Evolutionary conservation across 2,888 invertebrate genomes (phyloP).

Genomic region (Disparrhopalites patrizii): DNA sequence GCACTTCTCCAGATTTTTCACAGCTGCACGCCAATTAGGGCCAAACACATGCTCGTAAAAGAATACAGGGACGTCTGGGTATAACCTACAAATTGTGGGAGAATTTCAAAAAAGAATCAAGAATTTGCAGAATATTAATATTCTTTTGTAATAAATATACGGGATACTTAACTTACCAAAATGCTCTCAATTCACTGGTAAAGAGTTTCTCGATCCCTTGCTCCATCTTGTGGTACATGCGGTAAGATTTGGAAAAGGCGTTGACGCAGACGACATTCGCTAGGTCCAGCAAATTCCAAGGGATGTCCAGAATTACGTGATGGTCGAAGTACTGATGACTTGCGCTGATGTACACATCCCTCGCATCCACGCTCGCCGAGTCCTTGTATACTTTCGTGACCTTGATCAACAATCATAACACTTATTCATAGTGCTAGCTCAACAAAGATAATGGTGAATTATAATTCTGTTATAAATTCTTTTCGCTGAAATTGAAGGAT

Average conservation of each 20-base stretch:
- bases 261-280: slow-evolving; percentile 28
- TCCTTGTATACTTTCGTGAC: not conserved
- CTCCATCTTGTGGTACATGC: slow-evolving; percentile 37
- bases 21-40: slow-evolving; percentile 30
- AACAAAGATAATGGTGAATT: no score
- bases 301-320: slow-evolving; percentile 30
- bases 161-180: slow-evolving; percentile 26
- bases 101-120: not conserved
- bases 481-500: no score
- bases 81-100: slow-evolving; percentile 3
- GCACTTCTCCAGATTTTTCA: slow-evolving; percentile 36
- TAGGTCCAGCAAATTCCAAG: slow-evolving; percentile 40
- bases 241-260: slow-evolving; percentile 32
- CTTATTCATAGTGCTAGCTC: no score
- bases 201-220: slow-evolving; percentile 38
- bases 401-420: not conserved
- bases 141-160: not conserved
- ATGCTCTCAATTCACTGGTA: slow-evolving; percentile 28
- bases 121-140: not conserved
- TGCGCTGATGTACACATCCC: not conserved
- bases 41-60: slow-evolving; percentile 35
- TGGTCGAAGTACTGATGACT: slow-evolving; percentile 14
- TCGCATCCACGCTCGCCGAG: not conserved
- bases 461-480: no score
- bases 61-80: slow-evolving; percentile 16